These are phyloP conservation scores for Drosophila seguyi DNA, from an alignment of 1,140 invertebrate species.

Conservation along the genomic window DNA sequence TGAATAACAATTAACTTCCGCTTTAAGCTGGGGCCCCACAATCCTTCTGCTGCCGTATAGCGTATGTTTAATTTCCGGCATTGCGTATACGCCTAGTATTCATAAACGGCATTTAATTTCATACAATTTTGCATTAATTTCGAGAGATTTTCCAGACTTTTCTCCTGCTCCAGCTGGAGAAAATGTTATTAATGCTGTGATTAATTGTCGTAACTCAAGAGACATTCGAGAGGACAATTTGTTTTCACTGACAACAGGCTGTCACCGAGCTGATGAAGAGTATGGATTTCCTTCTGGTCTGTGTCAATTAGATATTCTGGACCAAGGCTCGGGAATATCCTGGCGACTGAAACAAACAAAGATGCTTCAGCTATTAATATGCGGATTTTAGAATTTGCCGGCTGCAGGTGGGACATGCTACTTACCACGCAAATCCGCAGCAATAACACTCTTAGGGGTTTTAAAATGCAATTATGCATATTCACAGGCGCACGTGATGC, in stretches of 20 bases:
- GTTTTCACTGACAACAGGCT: conserved; percentile 66
- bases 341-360: conserved; percentile 3
- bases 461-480: conserved; percentile 80
- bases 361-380: conserved; percentile 22
- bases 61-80: conserved; percentile 80
- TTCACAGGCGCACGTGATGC: conserved; percentile 42
- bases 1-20: conserved; percentile 74
- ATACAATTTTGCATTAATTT: conserved; percentile 46
- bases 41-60: conserved; percentile 50
- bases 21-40: conserved; percentile 36
- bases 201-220: conserved; percentile 47
- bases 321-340: conserved; percentile 46
- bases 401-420: conserved; percentile 14
- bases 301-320: conserved; percentile 56
- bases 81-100: conserved; percentile 68
- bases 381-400: conserved; percentile 34
- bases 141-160: conserved; percentile 29
- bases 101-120: conserved; percentile 51
- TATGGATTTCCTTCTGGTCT: conserved; percentile 18
- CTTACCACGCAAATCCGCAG: conserved; percentile 62
- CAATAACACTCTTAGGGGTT: conserved; percentile 70
- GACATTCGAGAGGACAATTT: conserved; percentile 47
- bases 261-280: conserved; percentile 68
- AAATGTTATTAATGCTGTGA: conserved; percentile 71
- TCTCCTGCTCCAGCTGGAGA: conserved; percentile 8